Evolutionary conservation across 2,888 invertebrate species (phyloP), one percentile per base, ranked within the genome.

Genomic region (Coenonympha arcania): DNA sequence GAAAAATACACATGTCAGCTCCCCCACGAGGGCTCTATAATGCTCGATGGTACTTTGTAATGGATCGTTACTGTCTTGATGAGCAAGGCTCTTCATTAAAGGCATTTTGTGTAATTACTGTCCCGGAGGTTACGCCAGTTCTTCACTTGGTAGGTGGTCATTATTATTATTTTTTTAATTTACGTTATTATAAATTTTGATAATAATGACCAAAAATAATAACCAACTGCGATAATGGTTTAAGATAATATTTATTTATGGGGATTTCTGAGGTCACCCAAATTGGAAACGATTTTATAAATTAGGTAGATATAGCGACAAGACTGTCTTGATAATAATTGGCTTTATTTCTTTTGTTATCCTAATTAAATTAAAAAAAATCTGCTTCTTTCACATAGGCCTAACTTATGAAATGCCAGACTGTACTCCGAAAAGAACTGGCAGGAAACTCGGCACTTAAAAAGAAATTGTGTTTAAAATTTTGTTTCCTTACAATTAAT

Each of bases 71-170:
- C 39, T 30, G 44, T 45, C 50, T 43, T 19, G 11, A 20, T 45
- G 34, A 40, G 20, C 36, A 45, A 36, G 48, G 30, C 15, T 52
- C 48, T 48, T 52, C 43, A 52, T 52, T 52, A 52, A 44, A 34
- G 28, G 36, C 36, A 16, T 39, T 39, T 31, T 39, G 30, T 39
- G 39, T 48, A 48, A 48, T 48, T 42, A 49, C 41, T 33, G 5
- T 11, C n/a, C 15, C n/a, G 20, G 44, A 18, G 40, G 24, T 44
- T 39, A 30, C 48, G 43, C 39, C 49, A 13, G 49, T 37, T 41
- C 47, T 30, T 42, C 30, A 20, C 48, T 26, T 16, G 20, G 45
- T 52, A 49, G 52, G 52, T 52, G 52, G 52, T 45, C 52, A 45
- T 15, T 34, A 13, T 13, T 9, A 11, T 16, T 16, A n/a, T n/a